Percentiles rank a stretch among this genome's conserved stretches.
These are phyloP conservation scores for Agapostemon virescens DNA, from an alignment of 2,888 invertebrate species.

Conservation along the genomic window DNA sequence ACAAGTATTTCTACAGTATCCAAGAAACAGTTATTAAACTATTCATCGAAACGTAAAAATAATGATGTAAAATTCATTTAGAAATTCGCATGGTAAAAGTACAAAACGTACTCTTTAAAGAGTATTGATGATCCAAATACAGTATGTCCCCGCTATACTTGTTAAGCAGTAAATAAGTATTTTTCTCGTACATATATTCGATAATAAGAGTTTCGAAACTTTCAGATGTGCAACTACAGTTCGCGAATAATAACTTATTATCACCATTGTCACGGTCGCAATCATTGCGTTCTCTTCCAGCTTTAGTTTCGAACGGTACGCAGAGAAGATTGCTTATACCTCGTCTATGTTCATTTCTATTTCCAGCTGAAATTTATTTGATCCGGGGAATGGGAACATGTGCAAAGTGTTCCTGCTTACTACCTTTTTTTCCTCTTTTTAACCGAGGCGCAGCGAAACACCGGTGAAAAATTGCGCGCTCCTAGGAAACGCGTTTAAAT, in stretches of 20 bases:
- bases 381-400: constrained; percentile 59
- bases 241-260: neutral
- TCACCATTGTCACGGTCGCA: neutral
- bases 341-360: constrained; percentile 63
- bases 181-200: neutral
- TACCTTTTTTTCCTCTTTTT: constrained; percentile 37
- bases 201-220: neutral
- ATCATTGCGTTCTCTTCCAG: constrained; percentile 29
- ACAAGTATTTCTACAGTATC: too few relatives aligned
- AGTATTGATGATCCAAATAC: neutral
- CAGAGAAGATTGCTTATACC: constrained; percentile 51
- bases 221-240: neutral
- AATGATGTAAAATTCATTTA: neutral
- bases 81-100: neutral
- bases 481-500: constrained; percentile 17
- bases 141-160: neutral
- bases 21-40: too few relatives aligned
- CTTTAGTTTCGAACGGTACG: constrained; percentile 4
- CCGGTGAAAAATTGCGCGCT: constrained; percentile 52
- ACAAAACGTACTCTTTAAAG: neutral
- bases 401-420: constrained; percentile 55
- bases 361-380: constrained; percentile 56
- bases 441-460: constrained; percentile 31
- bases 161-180: neutral
- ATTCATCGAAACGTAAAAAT: neutral